A percentile compares a stretch with the other conserved stretches of the same genome.
Evolutionary conservation across 2,888 invertebrate genomes (phyloP).

Genomic region (Ormyrus pomaceus): DNA sequence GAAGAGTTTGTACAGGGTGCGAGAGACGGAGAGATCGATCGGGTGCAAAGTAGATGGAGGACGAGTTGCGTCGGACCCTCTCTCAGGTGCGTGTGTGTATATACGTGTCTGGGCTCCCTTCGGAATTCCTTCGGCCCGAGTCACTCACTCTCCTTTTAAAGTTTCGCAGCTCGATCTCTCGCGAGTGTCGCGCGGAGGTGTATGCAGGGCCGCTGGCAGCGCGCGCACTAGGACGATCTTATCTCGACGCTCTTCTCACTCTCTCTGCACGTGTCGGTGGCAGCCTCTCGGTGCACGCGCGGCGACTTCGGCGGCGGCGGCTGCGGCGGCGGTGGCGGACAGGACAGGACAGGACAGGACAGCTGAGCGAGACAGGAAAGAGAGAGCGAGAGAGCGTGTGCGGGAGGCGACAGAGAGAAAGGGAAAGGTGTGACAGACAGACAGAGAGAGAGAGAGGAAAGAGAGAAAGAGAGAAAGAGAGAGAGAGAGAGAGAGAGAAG

Average conservation of each 20-base stretch:
- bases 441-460: conserved; percentile 35
- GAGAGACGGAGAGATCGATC: conserved; percentile 41
- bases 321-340: background rate
- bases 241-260: background rate
- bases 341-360: background rate
- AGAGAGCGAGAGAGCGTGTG: conserved; percentile 17
- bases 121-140: background rate
- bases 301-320: conserved; percentile 2
- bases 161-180: conserved; percentile 26
- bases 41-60: conserved; percentile 51
- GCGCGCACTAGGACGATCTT: conserved; percentile 16
- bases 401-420: conserved; percentile 14
- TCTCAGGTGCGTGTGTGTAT: conserved; percentile 17
- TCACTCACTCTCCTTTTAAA: conserved; percentile 44
- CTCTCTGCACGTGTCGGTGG: too few relatives aligned
- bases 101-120: background rate
- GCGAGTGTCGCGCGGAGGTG: background rate
- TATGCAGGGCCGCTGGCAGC: background rate
- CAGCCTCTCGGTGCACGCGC: too few relatives aligned
- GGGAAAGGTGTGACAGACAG: conserved; percentile 13
- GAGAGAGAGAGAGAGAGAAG: conserved; percentile 40
- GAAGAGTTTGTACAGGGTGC: conserved; percentile 13
- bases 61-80: conserved; percentile 51
- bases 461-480: conserved; percentile 39
- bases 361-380: conserved; percentile 10